phyloP scores from a whole-genome alignment of 2,113 vertebrate genomes.

The Anolis sagrei region DNA sequence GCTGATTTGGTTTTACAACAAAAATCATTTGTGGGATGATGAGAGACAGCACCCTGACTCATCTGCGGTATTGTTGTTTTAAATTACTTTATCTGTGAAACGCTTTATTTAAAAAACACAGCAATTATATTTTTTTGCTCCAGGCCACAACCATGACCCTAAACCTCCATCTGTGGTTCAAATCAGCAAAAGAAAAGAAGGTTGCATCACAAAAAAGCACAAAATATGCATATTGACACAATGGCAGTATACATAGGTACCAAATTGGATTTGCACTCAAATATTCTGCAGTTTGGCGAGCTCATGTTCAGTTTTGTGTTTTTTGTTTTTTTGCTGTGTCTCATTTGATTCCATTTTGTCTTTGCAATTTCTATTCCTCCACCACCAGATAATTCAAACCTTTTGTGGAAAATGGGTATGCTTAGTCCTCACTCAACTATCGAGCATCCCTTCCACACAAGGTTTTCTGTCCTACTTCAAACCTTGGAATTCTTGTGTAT shows the following conservation, averaged over 20 bases:
- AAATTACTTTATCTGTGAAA: conserved; percentile 1
- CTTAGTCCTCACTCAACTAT: neutral
- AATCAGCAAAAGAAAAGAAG: neutral
- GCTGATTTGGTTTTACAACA: neutral
- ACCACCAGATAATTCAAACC: neutral
- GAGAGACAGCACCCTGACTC: neutral
- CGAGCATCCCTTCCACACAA: neutral
- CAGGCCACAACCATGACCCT: neutral
- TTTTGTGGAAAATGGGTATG: neutral
- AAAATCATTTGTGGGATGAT: neutral
- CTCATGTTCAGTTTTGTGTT: neutral
- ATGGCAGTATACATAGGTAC: neutral
- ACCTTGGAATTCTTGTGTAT: neutral
- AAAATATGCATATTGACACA: neutral
- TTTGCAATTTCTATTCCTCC: neutral
- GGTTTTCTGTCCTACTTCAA: neutral
- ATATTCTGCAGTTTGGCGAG: neutral
- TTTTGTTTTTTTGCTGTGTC: neutral
- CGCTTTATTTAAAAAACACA: neutral
- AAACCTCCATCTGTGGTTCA: neutral
- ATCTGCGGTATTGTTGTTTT: neutral
- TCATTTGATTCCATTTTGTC: neutral
- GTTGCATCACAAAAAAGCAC: neutral
- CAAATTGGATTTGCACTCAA: neutral
- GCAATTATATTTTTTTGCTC: neutral